Base-by-base conservation (phyloP, 1,140 invertebrate species). In the Drosophila nikananu region DNA sequence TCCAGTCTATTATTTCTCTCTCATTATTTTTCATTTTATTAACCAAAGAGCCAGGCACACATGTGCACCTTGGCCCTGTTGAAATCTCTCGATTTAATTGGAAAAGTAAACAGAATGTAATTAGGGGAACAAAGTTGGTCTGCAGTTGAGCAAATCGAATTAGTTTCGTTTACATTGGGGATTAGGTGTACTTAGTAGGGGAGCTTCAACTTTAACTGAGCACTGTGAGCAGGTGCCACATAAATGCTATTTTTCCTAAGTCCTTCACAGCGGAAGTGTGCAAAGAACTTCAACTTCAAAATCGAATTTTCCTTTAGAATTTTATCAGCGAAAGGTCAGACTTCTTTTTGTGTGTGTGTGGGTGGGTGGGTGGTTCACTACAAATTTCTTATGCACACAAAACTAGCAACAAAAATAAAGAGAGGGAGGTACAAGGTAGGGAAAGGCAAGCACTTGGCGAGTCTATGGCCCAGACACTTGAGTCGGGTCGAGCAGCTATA, bases 381-480 rank as follows among this genome's bases (percentile, higher is more conserved):
- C 76, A 65, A 80, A 80, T 80, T 80, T 72, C 76, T 72, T 79
- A 77, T 77, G 74, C 75, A 77, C 75, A 64, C 63, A 68, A 67
- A 73, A 74, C 74, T 81, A 80, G 70, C 63, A 78, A n/a, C 32
- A 55, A 55, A 61, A 60, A 44, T 52, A 60, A 19, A 58, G 46
- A 17, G 21, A 63, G 44, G 35, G 25, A 49, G 63, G 46, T 10
- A 25, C 3, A 25, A 9, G 21, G 59, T 48, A 59, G 58, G 63
- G 48, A 78, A 76, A 83, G 66, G 65, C 48, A 41, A 51, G 70
- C 71, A 74, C 70, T 74, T 74, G 71, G 79, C 83, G 78, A 66
- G 68, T 80, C 86, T 89, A 90, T 81, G 86, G 80, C 48, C 63
- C 77, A 81, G 78, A 87, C 83, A 86, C 83, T 82, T 82, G 72